Percentiles rank a stretch among this genome's conserved stretches.
Conservation (phyloP, 1,140 invertebrate genomes). For the Bombus cullumanus region DNA sequence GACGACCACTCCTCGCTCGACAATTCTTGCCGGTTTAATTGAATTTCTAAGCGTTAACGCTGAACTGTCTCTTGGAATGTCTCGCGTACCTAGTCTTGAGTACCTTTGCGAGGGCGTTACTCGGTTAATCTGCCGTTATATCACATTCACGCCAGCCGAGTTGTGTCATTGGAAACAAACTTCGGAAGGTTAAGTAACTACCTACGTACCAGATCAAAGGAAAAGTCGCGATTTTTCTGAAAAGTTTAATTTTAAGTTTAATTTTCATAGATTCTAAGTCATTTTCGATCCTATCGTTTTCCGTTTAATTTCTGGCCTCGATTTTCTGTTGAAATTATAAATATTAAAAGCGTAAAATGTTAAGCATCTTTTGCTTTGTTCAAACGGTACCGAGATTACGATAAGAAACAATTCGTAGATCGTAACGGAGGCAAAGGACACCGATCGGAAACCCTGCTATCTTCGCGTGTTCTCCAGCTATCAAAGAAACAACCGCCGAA, state of each 20-base stretch:
- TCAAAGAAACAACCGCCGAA: neutral
- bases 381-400: too few relatives aligned
- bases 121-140: neutral
- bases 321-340: too few relatives aligned
- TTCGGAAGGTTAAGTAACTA: neutral
- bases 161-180: neutral
- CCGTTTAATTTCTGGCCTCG: too few relatives aligned
- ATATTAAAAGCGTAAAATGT: too few relatives aligned
- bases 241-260: neutral
- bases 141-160: neutral
- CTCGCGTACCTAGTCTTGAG: neutral
- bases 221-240: neutral
- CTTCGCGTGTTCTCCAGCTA: neutral
- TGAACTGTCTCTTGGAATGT: neutral
- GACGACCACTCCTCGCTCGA: too few relatives aligned
- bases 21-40: conserved; percentile 13
- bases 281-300: too few relatives aligned
- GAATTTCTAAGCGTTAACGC: neutral
- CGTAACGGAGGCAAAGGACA: neutral
- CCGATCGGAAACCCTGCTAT: neutral
- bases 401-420: too few relatives aligned
- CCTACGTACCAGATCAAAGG: rapidly evolving
- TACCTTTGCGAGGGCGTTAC: neutral
- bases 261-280: neutral
- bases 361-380: too few relatives aligned